These are phyloP conservation scores for Drosophila kohkoa DNA, from an alignment of 1,140 invertebrate species.

Conservation along the genomic window DNA sequence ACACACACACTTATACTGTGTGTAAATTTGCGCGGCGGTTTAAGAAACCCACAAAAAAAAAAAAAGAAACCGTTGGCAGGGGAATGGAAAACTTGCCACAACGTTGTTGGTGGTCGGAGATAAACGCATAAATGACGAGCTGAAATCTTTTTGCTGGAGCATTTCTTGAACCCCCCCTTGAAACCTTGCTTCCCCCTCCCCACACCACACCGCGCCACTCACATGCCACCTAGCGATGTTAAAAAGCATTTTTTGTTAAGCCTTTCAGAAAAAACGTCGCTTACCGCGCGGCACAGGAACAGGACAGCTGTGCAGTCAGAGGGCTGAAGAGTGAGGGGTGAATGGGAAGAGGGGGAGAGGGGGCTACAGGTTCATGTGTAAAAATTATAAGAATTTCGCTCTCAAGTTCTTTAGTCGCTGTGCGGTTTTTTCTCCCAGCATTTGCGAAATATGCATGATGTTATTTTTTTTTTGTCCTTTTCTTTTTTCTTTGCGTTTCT, in stretches of 20 bases:
- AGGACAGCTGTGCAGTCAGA: conserved; percentile 16
- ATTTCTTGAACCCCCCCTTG: conserved; percentile 32
- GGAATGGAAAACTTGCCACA: conserved; percentile 61
- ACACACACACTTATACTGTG: neutral
- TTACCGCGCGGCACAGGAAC: conserved; percentile 29
- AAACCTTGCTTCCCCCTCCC: conserved; percentile 23
- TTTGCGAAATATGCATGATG: conserved; percentile 51
- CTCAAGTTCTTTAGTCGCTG: conserved; percentile 69
- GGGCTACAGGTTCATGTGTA: conserved; percentile 48
- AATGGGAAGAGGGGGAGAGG: neutral
- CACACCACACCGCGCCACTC: neutral
- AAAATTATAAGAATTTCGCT: conserved; percentile 83
- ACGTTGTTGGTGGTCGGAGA: conserved; percentile 72
- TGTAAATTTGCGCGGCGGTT: neutral
- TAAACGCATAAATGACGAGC: conserved; percentile 83
- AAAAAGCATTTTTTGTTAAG: conserved; percentile 81
- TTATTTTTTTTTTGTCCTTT: conserved; percentile 34
- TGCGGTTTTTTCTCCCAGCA: conserved; percentile 43
- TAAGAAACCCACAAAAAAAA: neutral
- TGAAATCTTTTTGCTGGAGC: conserved; percentile 73
- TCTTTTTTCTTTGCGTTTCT: conserved; percentile 13
- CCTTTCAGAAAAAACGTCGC: conserved; percentile 65
- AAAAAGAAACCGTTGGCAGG: conserved; percentile 24
- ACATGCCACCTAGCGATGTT: conserved; percentile 44
- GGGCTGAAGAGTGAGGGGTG: neutral